Conservation (phyloP, 2,888 invertebrate species). For the Drosophila birchii region DNA sequence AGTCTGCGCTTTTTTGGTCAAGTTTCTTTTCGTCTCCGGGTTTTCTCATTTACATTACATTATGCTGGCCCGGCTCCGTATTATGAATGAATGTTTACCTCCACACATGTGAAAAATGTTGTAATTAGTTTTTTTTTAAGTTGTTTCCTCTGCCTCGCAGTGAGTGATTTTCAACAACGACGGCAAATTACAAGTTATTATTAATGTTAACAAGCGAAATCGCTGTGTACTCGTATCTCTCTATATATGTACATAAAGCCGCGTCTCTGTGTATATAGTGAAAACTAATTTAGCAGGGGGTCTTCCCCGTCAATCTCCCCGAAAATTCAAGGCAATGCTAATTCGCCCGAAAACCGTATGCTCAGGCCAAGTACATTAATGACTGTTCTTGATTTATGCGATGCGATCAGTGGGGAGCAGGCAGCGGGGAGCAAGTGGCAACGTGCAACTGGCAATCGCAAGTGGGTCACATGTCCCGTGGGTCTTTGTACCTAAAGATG, state of each 20-base stretch:
- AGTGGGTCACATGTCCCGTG: slow-evolving; percentile 78
- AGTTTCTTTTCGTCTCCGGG: slow-evolving; percentile 55
- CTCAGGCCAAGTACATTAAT: slow-evolving; percentile 56
- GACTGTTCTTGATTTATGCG: slow-evolving; percentile 75
- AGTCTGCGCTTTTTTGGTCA: slow-evolving; percentile 58
- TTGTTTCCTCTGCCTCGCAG: slow-evolving; percentile 38
- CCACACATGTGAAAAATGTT: slow-evolving; percentile 77
- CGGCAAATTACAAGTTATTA: slow-evolving; percentile 82
- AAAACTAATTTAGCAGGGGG: slow-evolving; percentile 78
- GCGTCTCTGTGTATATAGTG: slow-evolving; percentile 34
- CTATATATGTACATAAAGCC: slow-evolving; percentile 2
- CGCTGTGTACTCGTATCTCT: slow-evolving; percentile 58
- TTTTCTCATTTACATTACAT: slow-evolving; percentile 71
- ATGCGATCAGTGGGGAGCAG: slow-evolving; percentile 38
- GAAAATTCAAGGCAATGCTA: slow-evolving; percentile 21
- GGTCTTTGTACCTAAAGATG: slow-evolving; percentile 57
- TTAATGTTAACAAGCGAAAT: slow-evolving; percentile 82
- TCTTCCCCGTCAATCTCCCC: slow-evolving; percentile 47
- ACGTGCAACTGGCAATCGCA: slow-evolving; percentile 31
- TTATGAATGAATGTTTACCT: slow-evolving; percentile 81
- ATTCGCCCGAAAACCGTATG: slow-evolving; percentile 35
- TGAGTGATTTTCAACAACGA: slow-evolving; percentile 77
- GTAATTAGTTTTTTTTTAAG: slow-evolving; percentile 71
- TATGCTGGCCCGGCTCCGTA: slow-evolving; percentile 69
- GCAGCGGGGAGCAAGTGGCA: slow-evolving; percentile 3